Percentiles rank a stretch among this genome's conserved stretches.
phyloP scores from a whole-genome alignment of 2,888 invertebrate species.

The Pollenia amentaria region DNA sequence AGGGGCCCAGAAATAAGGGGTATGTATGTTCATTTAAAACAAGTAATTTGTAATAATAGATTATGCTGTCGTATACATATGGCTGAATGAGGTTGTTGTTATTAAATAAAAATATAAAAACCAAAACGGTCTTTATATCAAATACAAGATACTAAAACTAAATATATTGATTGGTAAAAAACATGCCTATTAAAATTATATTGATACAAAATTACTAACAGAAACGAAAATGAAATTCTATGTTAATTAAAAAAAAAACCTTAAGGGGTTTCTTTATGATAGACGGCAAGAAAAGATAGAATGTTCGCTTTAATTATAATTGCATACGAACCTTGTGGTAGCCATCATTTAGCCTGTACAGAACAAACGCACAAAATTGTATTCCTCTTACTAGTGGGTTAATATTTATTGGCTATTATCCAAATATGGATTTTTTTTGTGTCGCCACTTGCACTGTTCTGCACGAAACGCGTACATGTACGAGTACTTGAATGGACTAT shows the following conservation, averaged over 20 bases:
- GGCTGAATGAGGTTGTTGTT: slow-evolving; percentile 1
- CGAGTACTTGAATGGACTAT: neutral
- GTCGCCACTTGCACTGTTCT: slow-evolving; percentile 55
- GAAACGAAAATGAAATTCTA: neutral
- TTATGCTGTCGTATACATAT: slow-evolving; percentile 4
- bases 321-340: slow-evolving; percentile 64
- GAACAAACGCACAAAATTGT: neutral
- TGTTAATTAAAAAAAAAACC: neutral
- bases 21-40: slow-evolving; percentile 31
- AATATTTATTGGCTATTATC: slow-evolving; percentile 69
- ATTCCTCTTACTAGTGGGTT: slow-evolving; percentile 47
- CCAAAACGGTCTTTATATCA: neutral
- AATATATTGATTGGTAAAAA: slow-evolving; percentile 53
- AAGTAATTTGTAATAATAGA: slow-evolving; percentile 58
- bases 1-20: slow-evolving; percentile 14
- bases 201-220: neutral
- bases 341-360: slow-evolving; percentile 56
- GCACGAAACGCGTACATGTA: slow-evolving; percentile 30
- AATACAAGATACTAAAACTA: neutral
- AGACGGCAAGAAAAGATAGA: neutral
- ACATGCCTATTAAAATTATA: slow-evolving; percentile 12
- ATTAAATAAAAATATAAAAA: neutral
- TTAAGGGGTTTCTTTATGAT: neutral
- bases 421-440: slow-evolving; percentile 72
- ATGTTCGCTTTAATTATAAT: neutral